Percentiles rank a stretch among this genome's conserved stretches.
These are phyloP conservation scores for Cephus pulcher DNA, from an alignment of 2,888 invertebrate genomes.

Conservation along the genomic window DNA sequence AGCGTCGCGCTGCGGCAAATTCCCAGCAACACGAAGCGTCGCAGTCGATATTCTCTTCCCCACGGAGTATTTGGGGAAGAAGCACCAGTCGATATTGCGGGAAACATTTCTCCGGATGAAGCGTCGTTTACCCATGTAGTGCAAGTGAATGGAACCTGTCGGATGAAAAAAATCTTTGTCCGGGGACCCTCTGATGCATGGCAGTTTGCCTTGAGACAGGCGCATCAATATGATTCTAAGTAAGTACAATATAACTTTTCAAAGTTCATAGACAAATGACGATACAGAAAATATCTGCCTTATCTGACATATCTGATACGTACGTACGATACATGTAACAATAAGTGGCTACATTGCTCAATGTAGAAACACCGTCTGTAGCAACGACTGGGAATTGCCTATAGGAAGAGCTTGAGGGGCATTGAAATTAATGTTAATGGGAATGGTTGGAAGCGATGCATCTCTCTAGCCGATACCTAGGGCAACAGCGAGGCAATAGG, in stretches of 20 bases:
- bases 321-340: too few relatives aligned
- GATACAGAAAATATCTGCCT: too few relatives aligned
- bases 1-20: neutral
- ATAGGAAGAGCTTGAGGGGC: neutral
- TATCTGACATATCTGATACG: too few relatives aligned
- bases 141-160: neutral
- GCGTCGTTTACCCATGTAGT: neutral
- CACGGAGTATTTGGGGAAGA: neutral
- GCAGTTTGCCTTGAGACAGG: neutral
- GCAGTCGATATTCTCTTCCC: neutral
- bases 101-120: neutral
- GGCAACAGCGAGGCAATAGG: neutral
- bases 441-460: conserved; percentile 50
- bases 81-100: neutral
- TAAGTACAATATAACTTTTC: neutral
- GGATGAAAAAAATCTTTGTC: neutral
- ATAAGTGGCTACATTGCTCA: neutral
- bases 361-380: neutral
- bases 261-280: neutral
- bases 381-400: neutral
- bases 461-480: conserved; percentile 44
- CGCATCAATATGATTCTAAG: neutral
- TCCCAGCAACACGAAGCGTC: neutral
- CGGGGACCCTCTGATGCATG: neutral
- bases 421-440: conserved; percentile 40